These are phyloP conservation scores for Chaenocephalus aceratus DNA, from an alignment of 2,113 vertebrate genomes.

Conservation along the genomic window DNA sequence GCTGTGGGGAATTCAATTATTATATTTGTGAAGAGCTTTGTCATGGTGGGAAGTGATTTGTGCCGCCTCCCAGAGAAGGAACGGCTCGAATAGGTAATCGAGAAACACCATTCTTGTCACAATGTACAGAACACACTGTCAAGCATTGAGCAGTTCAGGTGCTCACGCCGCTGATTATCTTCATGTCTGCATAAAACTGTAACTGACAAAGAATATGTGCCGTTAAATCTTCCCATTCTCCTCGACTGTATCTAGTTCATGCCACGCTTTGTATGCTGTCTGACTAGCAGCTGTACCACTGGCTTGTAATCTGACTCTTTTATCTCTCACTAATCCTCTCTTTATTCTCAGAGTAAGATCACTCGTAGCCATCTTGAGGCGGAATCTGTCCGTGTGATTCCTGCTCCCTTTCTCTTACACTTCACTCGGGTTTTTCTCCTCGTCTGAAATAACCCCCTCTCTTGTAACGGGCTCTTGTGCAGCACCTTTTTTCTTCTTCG, in stretches of 20 bases:
- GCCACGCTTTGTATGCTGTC: conserved; percentile 33
- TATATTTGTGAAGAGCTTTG: conserved; percentile 15
- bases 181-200: not conserved
- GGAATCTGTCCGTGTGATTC: conserved; percentile 9
- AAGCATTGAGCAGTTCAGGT: not conserved
- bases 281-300: conserved; percentile 50
- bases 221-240: conserved; percentile 28
- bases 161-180: not conserved
- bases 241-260: conserved; percentile 18
- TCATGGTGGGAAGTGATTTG: conserved; percentile 23
- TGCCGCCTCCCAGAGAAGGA: not conserved
- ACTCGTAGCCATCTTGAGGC: conserved; percentile 49
- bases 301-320: conserved; percentile 67
- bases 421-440: conserved; percentile 16
- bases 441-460: conserved; percentile 23
- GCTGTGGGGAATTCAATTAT: not conserved
- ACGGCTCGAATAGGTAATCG: not conserved
- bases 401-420: not conserved
- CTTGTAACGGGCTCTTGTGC: conserved; percentile 4
- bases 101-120: not conserved
- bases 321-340: conserved; percentile 72
- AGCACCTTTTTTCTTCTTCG: not conserved
- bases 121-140: not conserved
- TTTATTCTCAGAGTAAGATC: conserved; percentile 63
- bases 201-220: not conserved